Conservation (phyloP, 2,797 vertebrate species). For the Remorina albescens region DNA sequence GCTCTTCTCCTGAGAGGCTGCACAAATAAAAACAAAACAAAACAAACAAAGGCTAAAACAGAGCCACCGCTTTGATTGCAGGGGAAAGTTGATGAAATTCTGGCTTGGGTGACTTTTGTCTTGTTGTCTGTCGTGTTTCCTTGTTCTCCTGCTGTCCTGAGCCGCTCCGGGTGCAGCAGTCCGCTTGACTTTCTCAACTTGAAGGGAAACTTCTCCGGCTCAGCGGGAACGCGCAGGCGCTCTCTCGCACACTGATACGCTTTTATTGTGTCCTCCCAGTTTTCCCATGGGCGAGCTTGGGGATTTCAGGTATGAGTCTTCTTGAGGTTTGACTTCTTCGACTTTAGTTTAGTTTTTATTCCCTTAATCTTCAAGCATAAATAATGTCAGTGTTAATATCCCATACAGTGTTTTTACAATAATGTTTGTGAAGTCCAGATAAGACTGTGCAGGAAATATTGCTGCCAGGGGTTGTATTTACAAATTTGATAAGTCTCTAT, state of each 20-base stretch:
- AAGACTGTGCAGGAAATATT: constrained; percentile 25
- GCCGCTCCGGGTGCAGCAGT: constrained; percentile 38
- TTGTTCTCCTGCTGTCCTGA: constrained; percentile 22
- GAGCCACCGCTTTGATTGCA: neutral
- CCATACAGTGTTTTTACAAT: neutral
- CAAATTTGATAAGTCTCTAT: constrained; percentile 57
- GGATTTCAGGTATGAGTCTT: constrained; percentile 52
- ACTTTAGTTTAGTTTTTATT: constrained; percentile 22
- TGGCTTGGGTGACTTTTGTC: too few relatives aligned
- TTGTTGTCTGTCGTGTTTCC: too few relatives aligned
- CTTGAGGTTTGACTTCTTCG: constrained; percentile 20
- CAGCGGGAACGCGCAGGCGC: constrained; percentile 72
- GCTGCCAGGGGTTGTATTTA: constrained; percentile 31
- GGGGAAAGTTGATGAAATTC: too few relatives aligned
- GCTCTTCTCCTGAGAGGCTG: constrained; percentile 24
- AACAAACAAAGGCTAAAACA: too few relatives aligned
- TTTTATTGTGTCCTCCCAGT: constrained; percentile 74
- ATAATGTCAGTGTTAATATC: constrained; percentile 9
- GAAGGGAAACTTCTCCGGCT: constrained; percentile 72
- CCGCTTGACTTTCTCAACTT: constrained; percentile 58
- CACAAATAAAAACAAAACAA: too few relatives aligned
- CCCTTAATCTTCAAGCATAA: neutral
- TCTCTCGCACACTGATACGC: constrained; percentile 44
- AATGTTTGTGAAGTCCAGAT: constrained; percentile 19
- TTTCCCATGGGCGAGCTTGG: constrained; percentile 72